Evolutionary conservation across 2,113 vertebrate species (phyloP), one percentile per base, ranked within the genome.

Genomic region (Caretta caretta): DNA sequence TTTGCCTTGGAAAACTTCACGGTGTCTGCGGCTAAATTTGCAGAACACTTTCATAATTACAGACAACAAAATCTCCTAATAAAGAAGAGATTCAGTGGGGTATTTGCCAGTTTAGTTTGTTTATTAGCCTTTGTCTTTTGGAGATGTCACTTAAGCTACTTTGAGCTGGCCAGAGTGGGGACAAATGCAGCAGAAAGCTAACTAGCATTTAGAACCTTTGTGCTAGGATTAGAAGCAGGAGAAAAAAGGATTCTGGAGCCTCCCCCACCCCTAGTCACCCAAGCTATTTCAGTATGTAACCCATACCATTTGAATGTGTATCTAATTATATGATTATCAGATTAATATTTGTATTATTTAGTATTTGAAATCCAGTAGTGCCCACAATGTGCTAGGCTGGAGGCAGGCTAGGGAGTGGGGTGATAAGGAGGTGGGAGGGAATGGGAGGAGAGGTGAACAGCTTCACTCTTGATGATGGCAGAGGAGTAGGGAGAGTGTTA

Each of bases 1-100:
- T 99, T 99, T 96, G 99, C 97, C 1, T 97, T 99, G 81, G 99
- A 99, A 95, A 98, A 98, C 38, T 98, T 98, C 53, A 96, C 98
- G 4, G 35, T 97, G 75, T 98, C 98, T 0, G 97, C 98, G 1
- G 57, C 97, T 46, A 98, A 95, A 84, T 97, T 98, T 89, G 97
- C 98, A 80, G 99, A 98, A 81, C 97, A 98, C 9, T 93, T 98
- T 29, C 86, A 86, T 69, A 96, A 88, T 49, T 97, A 93, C 72
- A 96, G 98, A n/a, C 98, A 98, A 9, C 97, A 96, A 38, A 94
- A 98, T 3, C 98, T 98, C 92, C 83, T 99, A 80, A 93, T 95
- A 92, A 98, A 98, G 90, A 98, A 98, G 80, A 98, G 95, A 85
- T 97, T 99, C 59, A 97, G 98, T 84, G 97, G 99, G 99, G 99